Conservation (phyloP, 1,140 invertebrate species). For the Parasteatoda tepidariorum region DNA sequence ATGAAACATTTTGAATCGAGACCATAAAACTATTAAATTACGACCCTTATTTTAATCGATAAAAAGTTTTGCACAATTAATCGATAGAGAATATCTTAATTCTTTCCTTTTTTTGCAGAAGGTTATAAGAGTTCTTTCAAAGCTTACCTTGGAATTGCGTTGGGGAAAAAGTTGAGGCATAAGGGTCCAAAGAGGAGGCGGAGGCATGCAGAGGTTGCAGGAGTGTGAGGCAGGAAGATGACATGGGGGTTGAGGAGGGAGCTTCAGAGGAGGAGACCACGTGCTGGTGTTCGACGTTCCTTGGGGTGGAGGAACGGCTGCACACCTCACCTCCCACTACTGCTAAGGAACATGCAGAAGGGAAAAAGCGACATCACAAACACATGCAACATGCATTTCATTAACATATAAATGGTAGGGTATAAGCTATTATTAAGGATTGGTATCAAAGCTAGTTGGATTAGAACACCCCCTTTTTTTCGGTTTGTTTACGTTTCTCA, state of each 20-base stretch:
- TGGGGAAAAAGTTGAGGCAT: constrained; percentile 58
- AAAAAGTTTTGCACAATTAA: too few relatives aligned
- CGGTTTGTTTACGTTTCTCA: too few relatives aligned
- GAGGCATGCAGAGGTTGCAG: constrained; percentile 71
- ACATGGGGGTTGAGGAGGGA: constrained; percentile 10
- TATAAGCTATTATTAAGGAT: neutral
- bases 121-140: too few relatives aligned
- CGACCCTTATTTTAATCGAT: too few relatives aligned
- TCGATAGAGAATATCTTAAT: too few relatives aligned
- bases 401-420: neutral
- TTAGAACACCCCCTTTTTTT: too few relatives aligned
- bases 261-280: constrained; percentile 15
- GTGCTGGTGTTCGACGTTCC: constrained; percentile 30
- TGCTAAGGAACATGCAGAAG: constrained; percentile 18
- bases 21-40: too few relatives aligned
- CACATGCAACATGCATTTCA: constrained; percentile 40
- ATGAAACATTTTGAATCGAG: too few relatives aligned
- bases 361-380: constrained; percentile 37
- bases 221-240: constrained; percentile 66
- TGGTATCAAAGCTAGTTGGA: neutral
- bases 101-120: too few relatives aligned
- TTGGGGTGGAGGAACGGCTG: constrained; percentile 54
- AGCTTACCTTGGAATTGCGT: constrained; percentile 64
- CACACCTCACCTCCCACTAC: constrained; percentile 50
- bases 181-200: constrained; percentile 36